A percentile compares a stretch with the other conserved stretches of the same genome.
These are phyloP conservation scores for Pollachius pollachius DNA, from an alignment of 2,113 vertebrate genomes.

Conservation along the genomic window DNA sequence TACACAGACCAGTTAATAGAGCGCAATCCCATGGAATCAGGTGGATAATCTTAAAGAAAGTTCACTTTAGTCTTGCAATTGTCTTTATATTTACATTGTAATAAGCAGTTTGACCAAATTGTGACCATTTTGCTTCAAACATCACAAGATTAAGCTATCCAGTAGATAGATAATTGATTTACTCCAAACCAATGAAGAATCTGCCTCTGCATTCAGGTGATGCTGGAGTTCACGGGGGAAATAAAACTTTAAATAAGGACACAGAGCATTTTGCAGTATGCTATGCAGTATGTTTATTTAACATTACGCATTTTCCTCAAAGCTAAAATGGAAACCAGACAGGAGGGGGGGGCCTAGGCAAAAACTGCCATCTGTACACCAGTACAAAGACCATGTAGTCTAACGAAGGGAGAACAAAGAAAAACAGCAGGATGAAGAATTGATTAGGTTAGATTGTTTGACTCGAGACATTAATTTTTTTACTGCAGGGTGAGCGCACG, in stretches of 20 bases:
- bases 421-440: constrained; percentile 48
- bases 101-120: constrained; percentile 57
- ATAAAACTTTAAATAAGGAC: constrained; percentile 62
- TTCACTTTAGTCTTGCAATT: constrained; percentile 46
- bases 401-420: constrained; percentile 54
- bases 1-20: constrained; percentile 77
- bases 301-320: constrained; percentile 48
- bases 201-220: constrained; percentile 48
- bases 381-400: constrained; percentile 43
- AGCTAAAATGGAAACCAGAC: constrained; percentile 53
- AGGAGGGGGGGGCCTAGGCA: constrained; percentile 26
- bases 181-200: constrained; percentile 57
- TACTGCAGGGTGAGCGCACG: constrained; percentile 43
- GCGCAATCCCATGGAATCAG: constrained; percentile 62
- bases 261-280: constrained; percentile 56
- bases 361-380: constrained; percentile 64
- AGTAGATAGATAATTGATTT: constrained; percentile 61
- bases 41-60: constrained; percentile 43
- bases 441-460: constrained; percentile 20
- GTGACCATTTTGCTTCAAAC: constrained; percentile 48
- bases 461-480: constrained; percentile 33
- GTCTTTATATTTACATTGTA: constrained; percentile 61
- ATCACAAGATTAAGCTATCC: constrained; percentile 59
- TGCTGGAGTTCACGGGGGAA: constrained; percentile 40
- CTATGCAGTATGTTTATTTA: constrained; percentile 63